These are phyloP conservation scores for Spodoptera littoralis DNA, from an alignment of 2,888 invertebrate genomes.

Conservation along the genomic window DNA sequence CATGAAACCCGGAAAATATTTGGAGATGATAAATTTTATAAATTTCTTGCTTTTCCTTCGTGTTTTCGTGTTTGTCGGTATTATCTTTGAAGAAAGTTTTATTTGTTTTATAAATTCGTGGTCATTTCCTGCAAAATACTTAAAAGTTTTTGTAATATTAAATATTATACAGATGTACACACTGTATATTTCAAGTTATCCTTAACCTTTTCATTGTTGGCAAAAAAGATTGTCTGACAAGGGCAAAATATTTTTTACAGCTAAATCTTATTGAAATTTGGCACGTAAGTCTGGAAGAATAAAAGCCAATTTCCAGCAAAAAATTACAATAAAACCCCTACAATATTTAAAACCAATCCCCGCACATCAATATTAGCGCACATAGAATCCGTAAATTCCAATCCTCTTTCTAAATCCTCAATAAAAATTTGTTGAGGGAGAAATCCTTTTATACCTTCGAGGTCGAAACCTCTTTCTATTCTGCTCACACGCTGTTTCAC, in stretches of 20 bases:
- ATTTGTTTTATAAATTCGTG: neutral
- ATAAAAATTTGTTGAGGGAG: slow-evolving; percentile 53
- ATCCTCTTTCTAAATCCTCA: slow-evolving; percentile 47
- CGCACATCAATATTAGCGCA: slow-evolving; percentile 34
- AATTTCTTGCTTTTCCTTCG: slow-evolving; percentile 25
- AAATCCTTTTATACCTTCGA: slow-evolving; percentile 55
- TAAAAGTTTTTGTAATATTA: no score
- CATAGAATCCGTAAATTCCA: slow-evolving; percentile 52
- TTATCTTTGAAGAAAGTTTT: neutral
- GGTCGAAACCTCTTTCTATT: slow-evolving; percentile 62
- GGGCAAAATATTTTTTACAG: no score
- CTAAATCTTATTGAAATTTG: no score
- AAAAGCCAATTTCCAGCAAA: neutral
- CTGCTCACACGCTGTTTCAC: slow-evolving; percentile 66
- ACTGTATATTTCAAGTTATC: no score
- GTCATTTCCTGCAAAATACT: no score
- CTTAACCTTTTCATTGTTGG: no score
- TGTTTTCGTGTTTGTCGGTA: slow-evolving; percentile 15
- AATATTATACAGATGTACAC: no score
- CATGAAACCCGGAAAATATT: slow-evolving; percentile 52
- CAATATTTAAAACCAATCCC: slow-evolving; percentile 32
- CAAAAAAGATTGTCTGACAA: no score
- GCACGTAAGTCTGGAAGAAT: neutral
- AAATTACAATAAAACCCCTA: slow-evolving; percentile 15
- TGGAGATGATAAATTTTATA: slow-evolving; percentile 53